phyloP scores from a whole-genome alignment of 2,113 vertebrate genomes.

The Callocephalon fimbriatum region DNA sequence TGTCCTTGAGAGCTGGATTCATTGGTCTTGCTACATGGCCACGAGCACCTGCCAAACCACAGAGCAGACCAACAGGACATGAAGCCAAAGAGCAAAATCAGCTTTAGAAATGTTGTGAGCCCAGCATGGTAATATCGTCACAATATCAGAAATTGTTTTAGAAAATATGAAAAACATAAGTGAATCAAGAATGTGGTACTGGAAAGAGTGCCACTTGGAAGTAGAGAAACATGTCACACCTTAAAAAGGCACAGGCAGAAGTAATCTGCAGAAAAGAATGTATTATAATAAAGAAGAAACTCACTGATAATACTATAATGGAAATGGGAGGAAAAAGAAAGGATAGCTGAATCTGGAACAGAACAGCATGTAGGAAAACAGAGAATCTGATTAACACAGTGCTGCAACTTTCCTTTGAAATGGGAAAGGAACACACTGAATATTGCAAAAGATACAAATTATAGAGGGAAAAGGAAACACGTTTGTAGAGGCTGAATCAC shows the following conservation, averaged over 20 bases:
- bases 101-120: background rate
- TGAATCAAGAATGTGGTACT: background rate
- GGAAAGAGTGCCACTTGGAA: background rate
- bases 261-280: background rate
- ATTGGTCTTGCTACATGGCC: background rate
- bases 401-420: background rate
- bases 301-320: background rate
- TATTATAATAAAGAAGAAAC: background rate
- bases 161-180: background rate
- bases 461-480: background rate
- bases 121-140: background rate
- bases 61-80: background rate
- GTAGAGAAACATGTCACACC: background rate
- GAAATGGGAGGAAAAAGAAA: background rate
- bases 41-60: background rate
- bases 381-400: background rate
- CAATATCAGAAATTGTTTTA: background rate
- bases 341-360: background rate
- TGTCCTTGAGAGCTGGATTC: background rate
- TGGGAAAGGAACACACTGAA: background rate
- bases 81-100: background rate
- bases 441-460: background rate
- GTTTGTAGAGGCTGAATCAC: background rate
- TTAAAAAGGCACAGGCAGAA: background rate
- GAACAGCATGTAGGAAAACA: background rate